Base-by-base conservation (phyloP, 2,113 vertebrate genomes). In the Thamnaconus septentrionalis region DNA sequence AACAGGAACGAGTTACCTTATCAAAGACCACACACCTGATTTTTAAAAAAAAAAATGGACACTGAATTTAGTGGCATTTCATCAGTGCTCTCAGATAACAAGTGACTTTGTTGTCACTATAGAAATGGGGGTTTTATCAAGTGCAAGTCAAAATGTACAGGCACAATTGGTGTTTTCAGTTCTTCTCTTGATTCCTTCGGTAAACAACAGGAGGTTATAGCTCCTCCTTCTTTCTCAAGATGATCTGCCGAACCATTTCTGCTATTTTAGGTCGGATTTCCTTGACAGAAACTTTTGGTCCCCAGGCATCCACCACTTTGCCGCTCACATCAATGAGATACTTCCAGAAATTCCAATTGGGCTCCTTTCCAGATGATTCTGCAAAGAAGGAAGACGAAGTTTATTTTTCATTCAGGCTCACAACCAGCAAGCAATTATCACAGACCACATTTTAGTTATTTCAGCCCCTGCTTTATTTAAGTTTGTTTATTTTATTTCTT, bases 321-420 rank as follows among this genome's bases (percentile, higher is more conserved):
- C 97, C 97, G 43, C 94, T 90, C 0, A 94, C 90, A 18, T 93
- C 92, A 10, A 99, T 88, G 0, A 99, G 90, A 68, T 95, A 99
- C 83, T 99, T 99, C 96, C 96, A 99, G 89, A 99, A 99, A 76
- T 99, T 99, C 97, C 97, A 99, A 68, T 95, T 93, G 11, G 97
- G 97, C 73, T 98, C 96, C 77, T 95, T 93, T 54, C 93, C 93
- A 56, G 93, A 93, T 31, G 91, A 88, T 11, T 95, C 97, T 98
- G 90, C 5, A 55, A 3, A 43, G 45, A 56, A 52, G 77, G 7
- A 18, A 4, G n/a, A 58, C 4, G 42, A 18, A 8, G 5, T 4
- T 6, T 49, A 41, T 31, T 31, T 31, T 31, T 31, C 18, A 31
- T 31, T 31, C 18, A 2, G 18, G 18, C 18, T 31, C 18, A 31